A percentile compares a stretch with the other conserved stretches of the same genome.
Conservation (phyloP, 2,797 vertebrate species). For the Carduelis carduelis region DNA sequence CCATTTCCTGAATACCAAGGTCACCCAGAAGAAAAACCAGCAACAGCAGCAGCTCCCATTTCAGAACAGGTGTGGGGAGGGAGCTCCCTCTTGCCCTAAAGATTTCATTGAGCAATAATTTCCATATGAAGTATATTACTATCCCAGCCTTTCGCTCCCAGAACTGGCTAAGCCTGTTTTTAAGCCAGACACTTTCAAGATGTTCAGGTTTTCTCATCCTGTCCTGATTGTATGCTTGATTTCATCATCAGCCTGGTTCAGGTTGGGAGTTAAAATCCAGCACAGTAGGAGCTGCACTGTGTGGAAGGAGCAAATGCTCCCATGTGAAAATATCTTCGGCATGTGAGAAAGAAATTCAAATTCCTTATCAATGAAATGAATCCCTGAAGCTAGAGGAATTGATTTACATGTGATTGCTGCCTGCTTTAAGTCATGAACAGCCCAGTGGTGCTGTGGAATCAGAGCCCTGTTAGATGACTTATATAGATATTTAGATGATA, state of each 20-base stretch:
- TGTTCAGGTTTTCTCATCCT: slow-evolving; percentile 42
- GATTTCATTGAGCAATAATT: slow-evolving; percentile 47
- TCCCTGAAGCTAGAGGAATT: slow-evolving; percentile 6
- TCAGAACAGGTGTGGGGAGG: slow-evolving; percentile 58
- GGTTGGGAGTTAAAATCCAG: background rate
- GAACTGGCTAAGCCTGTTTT: slow-evolving; percentile 46
- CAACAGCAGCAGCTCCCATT: slow-evolving; percentile 4
- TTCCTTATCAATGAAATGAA: slow-evolving; percentile 1
- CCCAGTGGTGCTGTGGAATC: background rate
- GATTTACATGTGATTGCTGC: slow-evolving; percentile 1
- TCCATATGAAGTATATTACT: slow-evolving; percentile 37
- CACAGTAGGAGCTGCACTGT: background rate
- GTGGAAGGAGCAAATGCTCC: background rate
- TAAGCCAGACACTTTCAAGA: slow-evolving; percentile 23
- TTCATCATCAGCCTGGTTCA: slow-evolving; percentile 19
- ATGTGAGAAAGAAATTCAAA: slow-evolving; percentile 4
- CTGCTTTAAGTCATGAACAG: background rate
- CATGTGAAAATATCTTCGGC: background rate
- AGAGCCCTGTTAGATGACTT: background rate
- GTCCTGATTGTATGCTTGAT: background rate
- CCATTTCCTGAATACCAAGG: slow-evolving; percentile 55
- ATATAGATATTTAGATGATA: background rate
- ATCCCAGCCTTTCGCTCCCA: background rate
- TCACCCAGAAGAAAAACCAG: slow-evolving; percentile 51
- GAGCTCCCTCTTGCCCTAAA: slow-evolving; percentile 50